phyloP scores from a whole-genome alignment of 2,113 vertebrate species.

The Lucifuga dentata region DNA sequence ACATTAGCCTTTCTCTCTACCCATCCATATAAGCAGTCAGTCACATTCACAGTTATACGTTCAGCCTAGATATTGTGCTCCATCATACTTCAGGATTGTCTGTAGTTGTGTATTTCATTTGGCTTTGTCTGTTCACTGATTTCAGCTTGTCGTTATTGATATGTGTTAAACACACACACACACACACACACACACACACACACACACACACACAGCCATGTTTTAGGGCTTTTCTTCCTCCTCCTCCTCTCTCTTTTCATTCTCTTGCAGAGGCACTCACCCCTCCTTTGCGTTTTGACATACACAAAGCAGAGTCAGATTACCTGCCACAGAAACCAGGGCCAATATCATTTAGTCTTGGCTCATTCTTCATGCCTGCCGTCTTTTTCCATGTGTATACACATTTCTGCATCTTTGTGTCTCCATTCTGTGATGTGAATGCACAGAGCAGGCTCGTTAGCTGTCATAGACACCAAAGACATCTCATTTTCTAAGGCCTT shows the following conservation, averaged over 20 bases:
- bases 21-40: too few relatives aligned
- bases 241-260: neutral
- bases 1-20: too few relatives aligned
- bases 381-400: conserved; percentile 11
- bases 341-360: conserved; percentile 7
- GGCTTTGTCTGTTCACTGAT: too few relatives aligned
- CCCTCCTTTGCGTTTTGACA: conserved; percentile 1
- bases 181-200: neutral
- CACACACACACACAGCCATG: neutral
- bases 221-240: neutral
- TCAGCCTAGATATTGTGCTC: too few relatives aligned
- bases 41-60: too few relatives aligned
- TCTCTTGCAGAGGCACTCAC: neutral
- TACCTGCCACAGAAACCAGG: conserved; percentile 33
- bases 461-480: conserved; percentile 57
- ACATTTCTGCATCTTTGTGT: conserved; percentile 9
- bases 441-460: conserved; percentile 43
- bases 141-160: too few relatives aligned
- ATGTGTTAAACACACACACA: too few relatives aligned
- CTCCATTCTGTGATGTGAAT: conserved; percentile 21
- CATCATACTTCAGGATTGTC: too few relatives aligned
- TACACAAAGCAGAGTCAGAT: conserved; percentile 12
- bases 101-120: too few relatives aligned
- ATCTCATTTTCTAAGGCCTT: conserved; percentile 58
- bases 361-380: conserved; percentile 6